phyloP scores from a whole-genome alignment of 1,140 invertebrate genomes.

The Mya arenaria region DNA sequence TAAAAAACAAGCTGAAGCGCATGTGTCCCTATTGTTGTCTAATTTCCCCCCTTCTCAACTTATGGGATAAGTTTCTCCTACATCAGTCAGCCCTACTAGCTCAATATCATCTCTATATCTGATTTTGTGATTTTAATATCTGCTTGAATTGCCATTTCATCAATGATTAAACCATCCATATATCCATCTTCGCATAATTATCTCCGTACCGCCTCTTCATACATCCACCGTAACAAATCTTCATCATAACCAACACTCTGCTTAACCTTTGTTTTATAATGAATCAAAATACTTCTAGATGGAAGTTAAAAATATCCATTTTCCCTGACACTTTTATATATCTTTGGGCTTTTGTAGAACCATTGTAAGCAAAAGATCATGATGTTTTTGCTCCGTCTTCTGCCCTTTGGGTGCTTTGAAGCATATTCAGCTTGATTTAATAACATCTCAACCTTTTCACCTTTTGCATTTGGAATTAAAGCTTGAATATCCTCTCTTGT shows the following conservation, averaged over 20 bases:
- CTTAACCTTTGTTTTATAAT: conserved; percentile 58
- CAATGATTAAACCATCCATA: conserved; percentile 53
- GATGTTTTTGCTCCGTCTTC: no score
- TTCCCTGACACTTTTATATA: no score
- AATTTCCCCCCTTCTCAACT: conserved; percentile 19
- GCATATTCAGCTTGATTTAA: no score
- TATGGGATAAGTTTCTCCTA: not conserved
- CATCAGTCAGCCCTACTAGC: conserved; percentile 31
- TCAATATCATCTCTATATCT: conserved; percentile 26
- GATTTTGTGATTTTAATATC: conserved; percentile 21
- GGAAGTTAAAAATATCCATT: no score
- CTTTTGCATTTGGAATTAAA: no score
- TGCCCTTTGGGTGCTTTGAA: no score
- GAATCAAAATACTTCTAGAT: no score
- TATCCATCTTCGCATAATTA: conserved; percentile 34
- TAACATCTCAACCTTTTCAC: no score
- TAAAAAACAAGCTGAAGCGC: conserved; percentile 53
- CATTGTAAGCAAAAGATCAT: no score
- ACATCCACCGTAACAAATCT: conserved; percentile 54
- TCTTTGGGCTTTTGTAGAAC: no score
- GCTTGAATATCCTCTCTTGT: no score
- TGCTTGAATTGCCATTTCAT: conserved; percentile 54
- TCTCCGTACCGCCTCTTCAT: conserved; percentile 36
- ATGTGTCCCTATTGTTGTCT: conserved; percentile 33
- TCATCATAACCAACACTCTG: conserved; percentile 54